Evolutionary conservation across 2,888 invertebrate species (phyloP), one percentile per base, ranked within the genome.

Genomic region (Argyra leucocephala): DNA sequence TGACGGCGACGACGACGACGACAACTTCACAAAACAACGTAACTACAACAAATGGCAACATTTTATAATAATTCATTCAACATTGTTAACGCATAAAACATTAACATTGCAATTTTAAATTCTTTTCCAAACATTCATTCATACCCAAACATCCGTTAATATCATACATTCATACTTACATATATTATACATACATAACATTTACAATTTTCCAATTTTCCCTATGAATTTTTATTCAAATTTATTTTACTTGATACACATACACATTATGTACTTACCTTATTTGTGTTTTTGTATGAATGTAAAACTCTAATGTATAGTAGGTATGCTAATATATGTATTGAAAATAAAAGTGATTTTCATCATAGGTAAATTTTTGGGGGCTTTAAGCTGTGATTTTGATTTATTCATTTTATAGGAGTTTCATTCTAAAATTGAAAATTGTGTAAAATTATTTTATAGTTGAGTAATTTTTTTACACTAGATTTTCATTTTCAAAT

Each of bases 81-180:
- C 63, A 67, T 65, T 62, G 62, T 59, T 65, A 63, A 65, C 67
- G 65, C 67, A 63, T 67, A 62, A 63, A 65, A 67, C 59, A 63
- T n/a, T n/a, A n/a, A n/a, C n/a, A n/a, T n/a, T n/a, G n/a, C n/a
- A n/a, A n/a, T n/a, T n/a, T n/a, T n/a, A n/a, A n/a, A n/a, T n/a
- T n/a, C n/a, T n/a, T n/a, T n/a, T n/a, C n/a, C n/a, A n/a, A n/a
- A n/a, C n/a, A n/a, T n/a, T n/a, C 65, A 63, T 59, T 57, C 23
- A 36, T 48, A 60, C 61, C 26, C 36, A 63, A 24, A 7, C 18
- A 37, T 9, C 10, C 10, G 3, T 21, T 65, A 37, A 15, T 10
- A 23, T 2, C 18, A 31, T 21, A 22, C 12, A n/a, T n/a, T n/a
- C n/a, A 15, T 23, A 2, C 57, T 10, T 22, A 60, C 60, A 23